A percentile compares a stretch with the other conserved stretches of the same genome.
These are phyloP conservation scores for Clarias batrachus DNA, from an alignment of 2,113 vertebrate genomes.

Conservation along the genomic window DNA sequence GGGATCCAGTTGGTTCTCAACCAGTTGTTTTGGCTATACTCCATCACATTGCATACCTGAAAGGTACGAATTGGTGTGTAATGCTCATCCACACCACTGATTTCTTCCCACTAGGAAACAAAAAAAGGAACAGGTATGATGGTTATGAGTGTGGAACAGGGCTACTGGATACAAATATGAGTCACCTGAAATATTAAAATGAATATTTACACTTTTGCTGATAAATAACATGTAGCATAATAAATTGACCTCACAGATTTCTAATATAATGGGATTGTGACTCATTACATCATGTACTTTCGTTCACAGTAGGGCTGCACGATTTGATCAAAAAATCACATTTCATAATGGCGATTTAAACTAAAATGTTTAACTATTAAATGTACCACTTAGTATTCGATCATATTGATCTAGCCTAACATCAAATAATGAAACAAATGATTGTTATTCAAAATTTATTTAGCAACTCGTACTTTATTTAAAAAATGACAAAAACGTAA, in stretches of 20 bases:
- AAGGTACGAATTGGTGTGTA: slow-evolving; percentile 98
- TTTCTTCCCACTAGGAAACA: slow-evolving; percentile 89
- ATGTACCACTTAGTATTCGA: too few relatives aligned
- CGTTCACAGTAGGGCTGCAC: not conserved
- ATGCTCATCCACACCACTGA: slow-evolving; percentile 96
- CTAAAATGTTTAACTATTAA: too few relatives aligned
- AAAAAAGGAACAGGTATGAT: not conserved
- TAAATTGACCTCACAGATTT: slow-evolving; percentile 16
- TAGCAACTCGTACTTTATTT: too few relatives aligned
- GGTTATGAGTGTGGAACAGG: not conserved
- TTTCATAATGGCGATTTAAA: too few relatives aligned
- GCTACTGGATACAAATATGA: not conserved
- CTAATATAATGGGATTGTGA: slow-evolving; percentile 30
- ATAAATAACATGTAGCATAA: slow-evolving; percentile 39
- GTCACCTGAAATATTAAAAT: slow-evolving; percentile 9
- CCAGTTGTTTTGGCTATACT: slow-evolving; percentile 99
- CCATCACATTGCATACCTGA: slow-evolving; percentile 99
- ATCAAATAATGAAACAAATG: too few relatives aligned
- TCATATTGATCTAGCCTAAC: too few relatives aligned
- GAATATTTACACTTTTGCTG: not conserved
- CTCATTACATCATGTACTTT: slow-evolving; percentile 40
- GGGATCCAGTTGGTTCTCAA: slow-evolving; percentile 97
- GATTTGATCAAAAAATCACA: too few relatives aligned
- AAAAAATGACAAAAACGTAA: too few relatives aligned
- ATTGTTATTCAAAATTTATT: too few relatives aligned